These are phyloP conservation scores for Channa argus DNA, from an alignment of 2,113 vertebrate species.

Conservation along the genomic window DNA sequence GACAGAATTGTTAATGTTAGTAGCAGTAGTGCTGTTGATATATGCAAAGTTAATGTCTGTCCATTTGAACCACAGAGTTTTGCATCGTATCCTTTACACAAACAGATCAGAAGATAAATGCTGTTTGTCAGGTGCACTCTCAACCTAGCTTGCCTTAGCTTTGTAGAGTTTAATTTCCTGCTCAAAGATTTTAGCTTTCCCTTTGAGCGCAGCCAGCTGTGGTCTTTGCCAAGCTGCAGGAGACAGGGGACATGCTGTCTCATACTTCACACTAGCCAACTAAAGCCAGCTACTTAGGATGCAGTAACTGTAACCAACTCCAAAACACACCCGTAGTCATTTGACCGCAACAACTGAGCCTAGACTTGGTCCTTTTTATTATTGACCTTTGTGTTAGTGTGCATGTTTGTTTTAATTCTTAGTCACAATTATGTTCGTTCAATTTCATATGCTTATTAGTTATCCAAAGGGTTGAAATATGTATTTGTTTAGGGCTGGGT, in stretches of 20 bases:
- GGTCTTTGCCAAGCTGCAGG: constrained; percentile 61
- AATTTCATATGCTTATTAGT: no score
- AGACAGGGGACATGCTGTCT: constrained; percentile 69
- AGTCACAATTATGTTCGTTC: neutral
- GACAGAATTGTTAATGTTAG: neutral
- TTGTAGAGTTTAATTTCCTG: constrained; percentile 56
- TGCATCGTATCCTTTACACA: neutral
- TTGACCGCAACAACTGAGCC: constrained; percentile 8
- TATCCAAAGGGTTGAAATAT: neutral
- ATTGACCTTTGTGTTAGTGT: constrained; percentile 6
- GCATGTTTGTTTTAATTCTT: neutral
- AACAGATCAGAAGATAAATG: neutral
- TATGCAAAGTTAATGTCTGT: neutral
- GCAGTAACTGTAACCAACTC: constrained; percentile 60
- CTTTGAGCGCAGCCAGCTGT: constrained; percentile 55
- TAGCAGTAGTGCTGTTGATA: no score
- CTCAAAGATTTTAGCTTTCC: constrained; percentile 31
- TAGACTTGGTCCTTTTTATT: constrained; percentile 30
- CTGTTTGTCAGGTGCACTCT: constrained; percentile 6
- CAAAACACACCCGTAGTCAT: constrained; percentile 16
- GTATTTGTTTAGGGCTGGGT: constrained; percentile 12
- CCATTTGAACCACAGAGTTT: neutral
- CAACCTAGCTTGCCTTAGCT: constrained; percentile 1
- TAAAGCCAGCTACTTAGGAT: constrained; percentile 71
- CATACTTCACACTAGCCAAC: constrained; percentile 60